Conservation (phyloP, 2,888 invertebrate species). For the Oscheius sp. region DNA sequence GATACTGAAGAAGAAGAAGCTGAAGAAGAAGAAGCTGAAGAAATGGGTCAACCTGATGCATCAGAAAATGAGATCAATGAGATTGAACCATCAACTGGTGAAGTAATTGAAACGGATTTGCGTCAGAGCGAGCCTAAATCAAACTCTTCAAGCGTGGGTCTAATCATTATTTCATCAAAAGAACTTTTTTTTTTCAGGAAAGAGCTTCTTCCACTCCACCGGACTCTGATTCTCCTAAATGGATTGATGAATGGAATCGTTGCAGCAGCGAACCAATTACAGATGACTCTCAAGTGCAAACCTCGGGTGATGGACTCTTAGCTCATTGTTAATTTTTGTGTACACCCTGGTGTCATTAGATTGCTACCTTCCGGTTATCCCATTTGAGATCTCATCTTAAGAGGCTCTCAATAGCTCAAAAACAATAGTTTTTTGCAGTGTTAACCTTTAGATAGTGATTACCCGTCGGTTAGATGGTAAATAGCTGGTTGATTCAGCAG, state of each 20-base stretch:
- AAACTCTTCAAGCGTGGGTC: not conserved
- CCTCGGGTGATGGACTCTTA: not conserved
- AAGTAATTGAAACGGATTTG: not conserved
- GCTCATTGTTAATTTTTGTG: conserved; percentile 2
- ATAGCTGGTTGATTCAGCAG: not conserved
- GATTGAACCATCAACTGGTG: not conserved
- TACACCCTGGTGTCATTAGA: conserved; percentile 8
- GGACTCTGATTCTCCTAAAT: not conserved
- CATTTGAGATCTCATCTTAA: conserved; percentile 6
- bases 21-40: not conserved
- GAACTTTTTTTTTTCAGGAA: conserved; percentile 3
- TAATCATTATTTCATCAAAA: not conserved
- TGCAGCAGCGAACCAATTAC: conserved; percentile 3
- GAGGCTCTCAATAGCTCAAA: conserved; percentile 6
- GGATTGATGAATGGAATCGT: not conserved
- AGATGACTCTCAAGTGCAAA: not conserved
- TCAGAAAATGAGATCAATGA: not conserved
- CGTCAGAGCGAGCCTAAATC: not conserved
- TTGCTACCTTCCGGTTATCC: not conserved
- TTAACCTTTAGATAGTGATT: not conserved
- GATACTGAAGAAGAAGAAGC: not conserved
- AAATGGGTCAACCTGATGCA: not conserved
- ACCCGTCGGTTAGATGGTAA: conserved; percentile 12
- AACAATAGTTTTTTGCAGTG: not conserved
- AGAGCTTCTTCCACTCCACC: conserved; percentile 1